A percentile compares a stretch with the other conserved stretches of the same genome.
Evolutionary conservation across 64 coral and sea anemone species (phyloP).

Genomic region (Pocillopora verrucosa): DNA sequence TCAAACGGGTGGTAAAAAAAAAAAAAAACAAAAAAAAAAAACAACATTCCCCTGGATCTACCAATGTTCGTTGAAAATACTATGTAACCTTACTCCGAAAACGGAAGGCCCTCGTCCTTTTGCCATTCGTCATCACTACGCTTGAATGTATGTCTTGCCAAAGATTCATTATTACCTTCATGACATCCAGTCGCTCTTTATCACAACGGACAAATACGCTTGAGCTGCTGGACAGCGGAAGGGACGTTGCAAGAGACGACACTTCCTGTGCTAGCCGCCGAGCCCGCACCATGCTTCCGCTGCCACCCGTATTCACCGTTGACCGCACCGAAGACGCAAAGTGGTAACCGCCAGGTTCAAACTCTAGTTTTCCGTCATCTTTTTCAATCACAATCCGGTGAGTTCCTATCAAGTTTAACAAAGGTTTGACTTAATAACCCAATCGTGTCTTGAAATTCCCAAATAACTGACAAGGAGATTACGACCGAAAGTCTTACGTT

Average conservation of each 20-base stretch:
- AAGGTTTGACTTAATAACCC: too few species aligned
- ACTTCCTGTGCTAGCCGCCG: conserved; percentile 92
- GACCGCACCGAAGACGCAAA: conserved; percentile 84
- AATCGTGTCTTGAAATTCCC: too few species aligned
- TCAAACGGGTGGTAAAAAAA: too few species aligned
- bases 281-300: conserved; percentile 76
- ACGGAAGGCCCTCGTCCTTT: too few species aligned
- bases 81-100: too few species aligned
- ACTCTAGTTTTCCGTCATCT: conserved; percentile 79
- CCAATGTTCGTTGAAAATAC: too few species aligned
- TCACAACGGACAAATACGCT: conserved; percentile 99
- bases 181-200: conserved; percentile 92
- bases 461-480: too few species aligned
- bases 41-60: too few species aligned
- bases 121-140: too few species aligned
- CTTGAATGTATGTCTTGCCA: background rate
- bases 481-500: too few species aligned
- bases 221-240: conserved; percentile 92
- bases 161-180: conserved; percentile 85
- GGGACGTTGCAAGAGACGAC: conserved; percentile 90
- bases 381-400: conserved; percentile 76
- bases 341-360: conserved; percentile 78
- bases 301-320: conserved; percentile 60
- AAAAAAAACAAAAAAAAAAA: too few species aligned
- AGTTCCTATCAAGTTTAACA: conserved; percentile 6